Evolutionary conservation across 2,797 vertebrate species (phyloP).

Genomic region (Discoglossus pictus): DNA sequence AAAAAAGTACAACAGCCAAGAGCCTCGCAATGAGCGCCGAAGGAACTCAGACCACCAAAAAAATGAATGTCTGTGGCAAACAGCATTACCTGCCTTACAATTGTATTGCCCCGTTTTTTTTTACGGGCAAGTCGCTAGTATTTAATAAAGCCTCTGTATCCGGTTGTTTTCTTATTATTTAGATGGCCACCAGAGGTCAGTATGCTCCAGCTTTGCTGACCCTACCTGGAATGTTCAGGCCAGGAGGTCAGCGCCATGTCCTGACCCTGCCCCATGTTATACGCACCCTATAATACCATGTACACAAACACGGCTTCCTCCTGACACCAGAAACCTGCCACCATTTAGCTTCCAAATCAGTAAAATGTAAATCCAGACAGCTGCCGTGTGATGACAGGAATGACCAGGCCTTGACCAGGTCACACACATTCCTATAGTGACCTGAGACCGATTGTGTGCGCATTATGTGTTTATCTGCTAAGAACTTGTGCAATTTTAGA

Average conservation of each 20-base stretch:
- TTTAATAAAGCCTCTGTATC: too few relatives aligned
- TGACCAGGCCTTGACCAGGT: slow-evolving; percentile 36
- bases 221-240: slow-evolving; percentile 24
- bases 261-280: slow-evolving; percentile 15
- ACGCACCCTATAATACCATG: background rate
- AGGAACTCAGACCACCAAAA: too few relatives aligned
- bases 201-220: background rate
- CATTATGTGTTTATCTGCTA: too few relatives aligned
- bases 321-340: slow-evolving; percentile 23
- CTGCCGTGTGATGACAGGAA: slow-evolving; percentile 31
- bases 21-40: too few relatives aligned
- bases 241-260: background rate
- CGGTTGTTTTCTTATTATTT: too few relatives aligned
- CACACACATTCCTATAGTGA: slow-evolving; percentile 61
- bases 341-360: slow-evolving; percentile 17
- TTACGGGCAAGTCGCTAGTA: too few relatives aligned
- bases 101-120: too few relatives aligned
- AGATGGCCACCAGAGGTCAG: slow-evolving; percentile 29
- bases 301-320: slow-evolving; percentile 11
- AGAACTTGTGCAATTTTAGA: too few relatives aligned
- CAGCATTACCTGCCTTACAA: too few relatives aligned
- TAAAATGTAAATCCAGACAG: slow-evolving; percentile 16
- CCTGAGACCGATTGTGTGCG: too few relatives aligned
- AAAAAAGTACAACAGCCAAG: too few relatives aligned
- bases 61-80: too few relatives aligned